These are phyloP conservation scores for Ophiothrix spiculata DNA, from an alignment of 35 echinoderm and acorn worm species.

Conservation along the genomic window DNA sequence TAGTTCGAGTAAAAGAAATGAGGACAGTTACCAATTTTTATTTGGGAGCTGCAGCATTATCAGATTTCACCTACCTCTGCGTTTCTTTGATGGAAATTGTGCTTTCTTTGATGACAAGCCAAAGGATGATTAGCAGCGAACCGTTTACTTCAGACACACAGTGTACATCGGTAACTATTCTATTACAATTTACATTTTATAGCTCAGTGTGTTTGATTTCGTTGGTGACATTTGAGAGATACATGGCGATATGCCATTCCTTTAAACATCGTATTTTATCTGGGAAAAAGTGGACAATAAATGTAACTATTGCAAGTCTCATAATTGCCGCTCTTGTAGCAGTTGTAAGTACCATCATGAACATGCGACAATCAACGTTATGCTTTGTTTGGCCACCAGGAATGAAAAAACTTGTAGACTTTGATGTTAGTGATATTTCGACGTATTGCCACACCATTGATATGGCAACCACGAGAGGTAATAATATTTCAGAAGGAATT, in stretches of 20 bases:
- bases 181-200: not conserved
- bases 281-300: no score
- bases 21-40: not conserved
- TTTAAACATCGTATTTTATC: no score
- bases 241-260: no score
- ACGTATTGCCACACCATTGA: not conserved
- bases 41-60: no score
- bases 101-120: no score
- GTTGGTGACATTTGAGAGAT: no score
- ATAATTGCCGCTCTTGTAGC: no score
- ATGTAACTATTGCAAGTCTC: no score
- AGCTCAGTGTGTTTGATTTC: no score
- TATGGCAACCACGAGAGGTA: not conserved
- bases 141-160: not conserved
- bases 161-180: not conserved
- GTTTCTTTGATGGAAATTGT: no score
- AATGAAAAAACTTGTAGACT: not conserved
- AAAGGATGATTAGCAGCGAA: no score
- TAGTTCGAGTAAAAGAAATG: not conserved
- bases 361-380: not conserved
- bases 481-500: not conserved
- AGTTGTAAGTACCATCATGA: not conserved
- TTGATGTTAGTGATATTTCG: not conserved
- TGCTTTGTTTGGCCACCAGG: not conserved
- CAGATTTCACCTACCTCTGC: no score